Base-by-base conservation (phyloP, 2,888 invertebrate genomes). In the Andrena minutula region DNA sequence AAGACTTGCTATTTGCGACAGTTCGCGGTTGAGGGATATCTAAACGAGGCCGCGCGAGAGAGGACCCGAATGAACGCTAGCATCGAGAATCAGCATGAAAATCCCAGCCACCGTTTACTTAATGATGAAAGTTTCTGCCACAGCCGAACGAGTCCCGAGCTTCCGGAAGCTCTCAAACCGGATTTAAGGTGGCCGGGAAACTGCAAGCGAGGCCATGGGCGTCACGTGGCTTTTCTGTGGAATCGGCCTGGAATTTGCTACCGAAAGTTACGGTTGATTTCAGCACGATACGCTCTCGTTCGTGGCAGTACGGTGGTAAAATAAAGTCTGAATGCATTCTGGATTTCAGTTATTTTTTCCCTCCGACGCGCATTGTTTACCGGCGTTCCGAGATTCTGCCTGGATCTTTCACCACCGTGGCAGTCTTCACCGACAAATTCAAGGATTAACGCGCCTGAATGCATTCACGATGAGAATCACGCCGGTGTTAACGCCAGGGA, bases 41-140 rank as follows among this genome's bases (percentile, higher is more conserved):
- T 82, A 69, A 72, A 60, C 32, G 69, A 61, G 32, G 47, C 51
- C 16, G 63, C n/a, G 16, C 12, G 47, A 26, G 49, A n/a, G 32
- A 61, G 53, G 20, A 51, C n/a, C 70, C 16, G 47, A 53, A 47
- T 7, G 26, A 28, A 41, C 10, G 49, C 20, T 12, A n/a, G 61
- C 16, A 23, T 41, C 16, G 70, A 49, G 61, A 63, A 77, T 70
- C 79, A 64, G 80, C 72, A 79, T 79, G 80, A 80, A 79, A 80
- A 80, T 80, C 72, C 35, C 28, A 58, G 75, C 60, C 60, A 69
- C 79, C 72, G 84, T 86, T 82, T 82, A 84, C 82, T 84, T 88
- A 86, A 86, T 80, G 82, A 86, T 73, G 80, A 79, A 86, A 88
- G 74, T 84, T 87, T 77, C 70, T 65, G 41, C 65, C 69, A 63